Evolutionary conservation across 2,113 vertebrate species (phyloP).

Genomic region (Halichoerus grypus): DNA sequence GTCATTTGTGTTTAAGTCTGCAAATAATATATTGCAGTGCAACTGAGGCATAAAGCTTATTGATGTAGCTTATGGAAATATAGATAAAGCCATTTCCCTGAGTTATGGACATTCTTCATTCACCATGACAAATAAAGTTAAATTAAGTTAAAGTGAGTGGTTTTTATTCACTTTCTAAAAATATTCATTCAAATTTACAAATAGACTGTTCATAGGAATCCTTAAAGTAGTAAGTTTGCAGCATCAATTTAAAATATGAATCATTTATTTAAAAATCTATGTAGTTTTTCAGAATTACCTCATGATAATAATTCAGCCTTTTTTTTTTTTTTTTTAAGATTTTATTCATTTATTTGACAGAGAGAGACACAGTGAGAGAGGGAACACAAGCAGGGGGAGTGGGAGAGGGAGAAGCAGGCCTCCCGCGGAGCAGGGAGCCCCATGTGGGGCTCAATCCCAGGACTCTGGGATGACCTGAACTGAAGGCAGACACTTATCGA

Average conservation of each 20-base stretch:
- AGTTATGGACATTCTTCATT: not conserved
- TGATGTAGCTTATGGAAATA: not conserved
- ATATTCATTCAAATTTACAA: constrained; percentile 5
- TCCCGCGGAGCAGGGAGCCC: too few species aligned
- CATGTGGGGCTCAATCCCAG: too few species aligned
- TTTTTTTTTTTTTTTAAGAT: too few species aligned
- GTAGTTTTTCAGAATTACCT: constrained; percentile 42
- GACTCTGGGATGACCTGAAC: too few species aligned
- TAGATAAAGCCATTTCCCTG: constrained; percentile 1
- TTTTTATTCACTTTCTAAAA: constrained; percentile 44
- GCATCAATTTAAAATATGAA: constrained; percentile 40
- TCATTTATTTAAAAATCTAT: constrained; percentile 56
- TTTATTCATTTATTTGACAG: too few species aligned
- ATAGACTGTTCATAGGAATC: not conserved
- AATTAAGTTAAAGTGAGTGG: constrained; percentile 9
- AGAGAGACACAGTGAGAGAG: too few species aligned
- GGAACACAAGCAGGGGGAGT: too few species aligned
- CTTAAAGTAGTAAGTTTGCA: not conserved
- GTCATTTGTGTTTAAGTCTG: constrained; percentile 11
- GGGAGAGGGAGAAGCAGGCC: too few species aligned
- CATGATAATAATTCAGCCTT: not conserved
- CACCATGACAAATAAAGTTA: not conserved
- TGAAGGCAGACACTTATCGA: too few species aligned
- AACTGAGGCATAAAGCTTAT: not conserved
- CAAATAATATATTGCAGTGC: not conserved